phyloP scores from a whole-genome alignment of 2,797 vertebrate species.

The Heterohyrax brucei region DNA sequence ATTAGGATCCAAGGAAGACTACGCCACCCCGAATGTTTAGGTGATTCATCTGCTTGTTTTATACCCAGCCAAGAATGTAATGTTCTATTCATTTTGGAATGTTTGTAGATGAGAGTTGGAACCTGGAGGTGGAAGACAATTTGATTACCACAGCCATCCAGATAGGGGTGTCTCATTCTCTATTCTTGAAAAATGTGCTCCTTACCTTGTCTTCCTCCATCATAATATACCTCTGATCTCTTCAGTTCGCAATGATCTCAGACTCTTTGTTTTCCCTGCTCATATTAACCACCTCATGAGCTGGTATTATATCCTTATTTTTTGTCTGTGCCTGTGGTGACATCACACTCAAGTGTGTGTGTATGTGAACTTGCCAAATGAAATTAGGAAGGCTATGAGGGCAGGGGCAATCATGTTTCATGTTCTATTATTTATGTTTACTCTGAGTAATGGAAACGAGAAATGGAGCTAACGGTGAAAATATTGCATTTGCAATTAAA shows the following conservation, averaged over 20 bases:
- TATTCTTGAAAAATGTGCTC: background rate
- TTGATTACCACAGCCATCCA: constrained; percentile 49
- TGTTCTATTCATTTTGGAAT: constrained; percentile 81
- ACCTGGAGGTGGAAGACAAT: constrained; percentile 24
- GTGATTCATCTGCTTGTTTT: constrained; percentile 82
- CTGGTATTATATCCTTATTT: background rate
- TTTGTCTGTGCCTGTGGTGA: background rate
- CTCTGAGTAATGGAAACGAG: background rate
- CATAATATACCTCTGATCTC: background rate
- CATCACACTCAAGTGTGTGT: background rate
- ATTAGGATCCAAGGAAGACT: constrained; percentile 70
- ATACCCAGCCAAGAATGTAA: constrained; percentile 77
- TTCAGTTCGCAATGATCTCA: background rate
- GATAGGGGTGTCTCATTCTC: constrained; percentile 33
- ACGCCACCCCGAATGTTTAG: constrained; percentile 49
- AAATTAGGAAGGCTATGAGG: background rate
- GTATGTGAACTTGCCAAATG: background rate
- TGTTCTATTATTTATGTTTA: background rate
- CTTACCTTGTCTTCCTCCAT: background rate
- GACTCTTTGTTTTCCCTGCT: background rate
- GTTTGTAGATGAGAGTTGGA: constrained; percentile 76
- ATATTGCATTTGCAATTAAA: background rate
- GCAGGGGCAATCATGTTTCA: background rate
- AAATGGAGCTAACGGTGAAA: background rate
- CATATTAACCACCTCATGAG: background rate